These are phyloP conservation scores for Rhagoletis pomonella DNA, from an alignment of 1,140 invertebrate species.

Conservation along the genomic window DNA sequence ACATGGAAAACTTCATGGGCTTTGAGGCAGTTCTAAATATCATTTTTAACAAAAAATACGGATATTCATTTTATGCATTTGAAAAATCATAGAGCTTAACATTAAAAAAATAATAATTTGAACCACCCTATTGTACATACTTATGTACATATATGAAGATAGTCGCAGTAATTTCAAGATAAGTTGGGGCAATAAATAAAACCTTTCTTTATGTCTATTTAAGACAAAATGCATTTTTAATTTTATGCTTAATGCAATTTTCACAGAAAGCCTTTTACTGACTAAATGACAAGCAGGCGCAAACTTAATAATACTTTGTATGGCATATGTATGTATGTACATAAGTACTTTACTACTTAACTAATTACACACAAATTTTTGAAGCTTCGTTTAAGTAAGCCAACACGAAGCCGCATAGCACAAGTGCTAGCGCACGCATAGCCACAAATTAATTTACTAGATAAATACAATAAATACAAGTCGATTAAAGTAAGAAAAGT, in stretches of 20 bases:
- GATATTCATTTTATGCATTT: too few species aligned
- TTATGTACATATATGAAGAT: too few species aligned
- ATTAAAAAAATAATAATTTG: too few species aligned
- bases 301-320: not conserved
- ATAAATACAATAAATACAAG: not conserved
- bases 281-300: not conserved
- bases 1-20: too few species aligned
- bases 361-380: not conserved
- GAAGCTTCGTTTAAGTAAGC: not conserved
- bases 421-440: not conserved
- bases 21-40: too few species aligned
- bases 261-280: not conserved
- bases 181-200: too few species aligned
- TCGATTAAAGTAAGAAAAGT: constrained; percentile 6
- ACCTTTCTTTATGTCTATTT: too few species aligned
- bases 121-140: too few species aligned
- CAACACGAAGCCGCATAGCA: not conserved
- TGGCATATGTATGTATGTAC: not conserved
- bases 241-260: not conserved
- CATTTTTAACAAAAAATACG: too few species aligned
- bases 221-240: not conserved
- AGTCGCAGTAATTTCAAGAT: too few species aligned
- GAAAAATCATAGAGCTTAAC: too few species aligned
- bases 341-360: not conserved
- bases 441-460: not conserved